A percentile compares a stretch with the other conserved stretches of the same genome.
Conservation (phyloP, 2,113 vertebrate genomes). For the Oryzias melastigma region DNA sequence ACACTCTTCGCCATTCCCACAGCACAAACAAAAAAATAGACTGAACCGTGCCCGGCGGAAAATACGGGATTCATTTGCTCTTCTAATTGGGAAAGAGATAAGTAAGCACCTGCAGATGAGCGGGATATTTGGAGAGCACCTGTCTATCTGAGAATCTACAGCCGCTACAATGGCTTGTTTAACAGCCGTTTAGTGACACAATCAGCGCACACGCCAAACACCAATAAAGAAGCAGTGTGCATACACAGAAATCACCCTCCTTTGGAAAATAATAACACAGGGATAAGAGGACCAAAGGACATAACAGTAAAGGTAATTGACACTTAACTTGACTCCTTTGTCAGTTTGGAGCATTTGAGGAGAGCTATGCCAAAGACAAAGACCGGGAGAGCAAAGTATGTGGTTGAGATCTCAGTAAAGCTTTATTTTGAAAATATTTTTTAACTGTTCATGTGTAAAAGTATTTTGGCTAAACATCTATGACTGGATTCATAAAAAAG, state of each 20-base stretch:
- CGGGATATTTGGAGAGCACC: conserved; percentile 49
- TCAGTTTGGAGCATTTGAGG: conserved; percentile 14
- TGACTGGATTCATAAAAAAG: no score
- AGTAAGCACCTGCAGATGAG: conserved; percentile 41
- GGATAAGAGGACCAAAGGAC: conserved; percentile 21
- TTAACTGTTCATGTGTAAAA: no score
- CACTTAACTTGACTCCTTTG: conserved; percentile 18
- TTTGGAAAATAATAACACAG: conserved; percentile 45
- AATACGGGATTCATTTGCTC: conserved; percentile 45
- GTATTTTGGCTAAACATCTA: no score
- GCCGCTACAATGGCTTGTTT: conserved; percentile 60
- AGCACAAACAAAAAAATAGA: conserved; percentile 22
- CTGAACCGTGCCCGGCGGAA: conserved; percentile 22
- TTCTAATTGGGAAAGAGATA: conserved; percentile 60
- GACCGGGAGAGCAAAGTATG: not conserved
- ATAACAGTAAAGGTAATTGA: conserved; percentile 43
- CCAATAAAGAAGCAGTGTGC: conserved; percentile 41
- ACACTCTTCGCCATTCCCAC: conserved; percentile 20
- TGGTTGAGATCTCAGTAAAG: conserved; percentile 15
- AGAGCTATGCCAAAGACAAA: conserved; percentile 15
- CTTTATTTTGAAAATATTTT: no score
- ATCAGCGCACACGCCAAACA: conserved; percentile 50
- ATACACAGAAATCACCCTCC: conserved; percentile 31
- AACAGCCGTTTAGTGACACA: conserved; percentile 63
- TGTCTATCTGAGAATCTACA: conserved; percentile 66